Evolutionary conservation across 2,113 vertebrate species (phyloP), one percentile per base, ranked within the genome.

Genomic region (Sorex fumeus): DNA sequence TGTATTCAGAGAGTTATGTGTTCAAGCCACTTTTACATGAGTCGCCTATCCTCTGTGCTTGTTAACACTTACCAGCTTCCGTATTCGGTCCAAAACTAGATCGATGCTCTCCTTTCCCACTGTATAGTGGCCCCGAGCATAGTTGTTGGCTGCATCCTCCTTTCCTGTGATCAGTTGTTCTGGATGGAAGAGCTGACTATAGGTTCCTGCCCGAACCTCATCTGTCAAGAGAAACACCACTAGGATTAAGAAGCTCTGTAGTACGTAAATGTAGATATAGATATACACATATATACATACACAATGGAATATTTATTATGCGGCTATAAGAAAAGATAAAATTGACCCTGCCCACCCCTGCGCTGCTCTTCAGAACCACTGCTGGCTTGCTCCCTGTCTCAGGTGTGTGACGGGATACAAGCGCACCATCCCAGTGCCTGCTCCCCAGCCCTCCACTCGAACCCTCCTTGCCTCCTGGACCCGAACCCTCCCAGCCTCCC

Each of bases 51-150:
- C 27, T 18, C 23, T 25, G 2, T n/a, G 21, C 76, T 40, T 12
- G 0, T 10, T 32, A 23, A 72, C 43, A 87, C 97, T 94, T 95
- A 98, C 98, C 98, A 98, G 93, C 28, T 98, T 98, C 15, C 98
- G 97, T 83, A 98, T 97, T 8, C 97, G 97, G 93, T 98, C 98
- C 77, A 98, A 95, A 71, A 98, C 98, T 34, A 90, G n/a, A 50
- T 98, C 98, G 0, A 98, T 98, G 95, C 96, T 98, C 95, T 98
- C 98, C 72, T 98, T 98, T 94, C 98, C 98, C 77, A 98, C 97
- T 1, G 98, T 98, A 79, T 98, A 98, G 94, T 98, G 98, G 3
- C 98, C 98, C 0, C 98, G 97, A 27, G 98, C 98, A 0, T 98
- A 98, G 84, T 98, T 98, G 34, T 98, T 98, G 8, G 98, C 98